Conservation (phyloP, 2,113 vertebrate genomes). For the Clupea harengus region DNA sequence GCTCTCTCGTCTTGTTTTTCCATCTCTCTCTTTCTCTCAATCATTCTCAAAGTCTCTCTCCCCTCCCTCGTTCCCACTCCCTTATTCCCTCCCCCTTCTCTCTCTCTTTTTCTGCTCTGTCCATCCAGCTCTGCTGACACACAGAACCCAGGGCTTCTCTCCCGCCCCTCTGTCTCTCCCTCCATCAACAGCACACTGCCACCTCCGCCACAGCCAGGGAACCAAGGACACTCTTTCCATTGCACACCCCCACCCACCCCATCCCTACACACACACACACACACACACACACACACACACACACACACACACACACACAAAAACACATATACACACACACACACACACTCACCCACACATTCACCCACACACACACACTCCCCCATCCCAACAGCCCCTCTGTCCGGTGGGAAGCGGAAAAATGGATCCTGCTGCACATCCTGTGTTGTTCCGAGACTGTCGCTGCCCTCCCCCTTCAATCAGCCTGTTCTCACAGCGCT, state of each 20-base stretch:
- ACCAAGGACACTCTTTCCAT: conserved; percentile 52
- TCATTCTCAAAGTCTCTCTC: neutral
- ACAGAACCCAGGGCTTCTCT: no score
- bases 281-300: neutral
- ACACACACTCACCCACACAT: conserved; percentile 19
- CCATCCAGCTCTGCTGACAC: no score
- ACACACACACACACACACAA: conserved; percentile 25
- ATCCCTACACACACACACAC: conserved; percentile 18
- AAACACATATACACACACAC: conserved; percentile 43
- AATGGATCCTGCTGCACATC: conserved; percentile 47
- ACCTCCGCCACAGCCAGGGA: conserved; percentile 43
- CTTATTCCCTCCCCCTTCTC: neutral
- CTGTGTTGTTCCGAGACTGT: conserved; percentile 51
- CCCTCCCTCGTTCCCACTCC: neutral
- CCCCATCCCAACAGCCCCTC: conserved; percentile 37
- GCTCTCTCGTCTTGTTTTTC: neutral
- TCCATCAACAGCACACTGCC: conserved; percentile 21
- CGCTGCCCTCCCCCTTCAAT: conserved; percentile 33
- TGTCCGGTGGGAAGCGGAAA: conserved; percentile 39
- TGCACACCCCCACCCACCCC: conserved; percentile 5
- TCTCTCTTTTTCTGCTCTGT: neutral
- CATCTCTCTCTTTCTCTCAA: conserved; percentile 1
- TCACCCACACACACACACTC: conserved; percentile 28
- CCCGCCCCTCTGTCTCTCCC: neutral
- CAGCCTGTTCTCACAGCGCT: neutral